A percentile compares a stretch with the other conserved stretches of the same genome.
Evolutionary conservation across 1,140 invertebrate species (phyloP).

Genomic region (Drosophila azteca): DNA sequence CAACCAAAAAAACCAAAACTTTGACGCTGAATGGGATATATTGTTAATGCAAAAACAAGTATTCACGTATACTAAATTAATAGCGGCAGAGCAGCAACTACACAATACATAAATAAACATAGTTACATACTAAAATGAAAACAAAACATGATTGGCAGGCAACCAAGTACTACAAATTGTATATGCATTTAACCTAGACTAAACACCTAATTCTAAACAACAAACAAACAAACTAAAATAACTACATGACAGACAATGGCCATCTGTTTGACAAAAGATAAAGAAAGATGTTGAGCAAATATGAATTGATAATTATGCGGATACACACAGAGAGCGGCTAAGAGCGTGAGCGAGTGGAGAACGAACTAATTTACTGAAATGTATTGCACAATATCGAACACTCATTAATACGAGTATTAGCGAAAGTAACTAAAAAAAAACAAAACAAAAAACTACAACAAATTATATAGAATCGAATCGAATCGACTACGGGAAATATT

Average conservation of each 20-base stretch:
- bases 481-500: slow-evolving; percentile 6
- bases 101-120: slow-evolving; percentile 39
- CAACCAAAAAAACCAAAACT: slow-evolving; percentile 27
- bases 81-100: slow-evolving; percentile 73
- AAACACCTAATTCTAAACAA: slow-evolving; percentile 46
- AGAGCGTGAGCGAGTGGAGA: slow-evolving; percentile 32
- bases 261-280: slow-evolving; percentile 26
- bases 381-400: slow-evolving; percentile 82
- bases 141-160: slow-evolving; percentile 60
- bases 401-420: slow-evolving; percentile 63
- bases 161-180: slow-evolving; percentile 74
- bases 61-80: slow-evolving; percentile 68
- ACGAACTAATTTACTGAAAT: slow-evolving; percentile 80
- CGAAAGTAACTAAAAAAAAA: slow-evolving; percentile 43
- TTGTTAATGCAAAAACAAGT: slow-evolving; percentile 56
- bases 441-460: slow-evolving; percentile 30
- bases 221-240: slow-evolving; percentile 24
- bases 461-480: slow-evolving; percentile 45
- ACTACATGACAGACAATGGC: slow-evolving; percentile 10
- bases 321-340: slow-evolving; percentile 35
- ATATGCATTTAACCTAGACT: slow-evolving; percentile 78
- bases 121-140: slow-evolving; percentile 53
- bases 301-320: slow-evolving; percentile 65
- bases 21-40: slow-evolving; percentile 35
- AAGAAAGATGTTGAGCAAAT: slow-evolving; percentile 58